Conservation (phyloP, 2,113 vertebrate genomes). For the Limnothrissa miodon region DNA sequence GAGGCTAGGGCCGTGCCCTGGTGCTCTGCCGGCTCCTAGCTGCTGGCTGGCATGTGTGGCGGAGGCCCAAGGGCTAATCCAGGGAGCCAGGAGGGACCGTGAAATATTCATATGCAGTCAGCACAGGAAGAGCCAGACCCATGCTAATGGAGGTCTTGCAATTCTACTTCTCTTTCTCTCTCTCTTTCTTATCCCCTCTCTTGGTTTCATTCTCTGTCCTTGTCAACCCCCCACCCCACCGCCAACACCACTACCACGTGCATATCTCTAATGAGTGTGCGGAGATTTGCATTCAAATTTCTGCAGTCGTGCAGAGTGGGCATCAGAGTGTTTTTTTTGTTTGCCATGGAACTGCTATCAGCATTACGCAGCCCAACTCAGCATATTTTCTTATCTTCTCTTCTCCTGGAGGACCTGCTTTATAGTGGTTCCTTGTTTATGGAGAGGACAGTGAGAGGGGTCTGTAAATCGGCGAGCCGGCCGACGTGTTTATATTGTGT, state of each 20-base stretch:
- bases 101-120: background rate
- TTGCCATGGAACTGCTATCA: background rate
- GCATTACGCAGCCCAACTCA: background rate
- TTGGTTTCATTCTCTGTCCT: background rate
- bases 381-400: conserved; percentile 5
- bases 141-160: background rate
- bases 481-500: background rate
- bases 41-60: background rate
- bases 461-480: background rate
- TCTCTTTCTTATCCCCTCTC: background rate
- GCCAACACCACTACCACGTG: background rate
- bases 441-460: background rate
- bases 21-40: background rate
- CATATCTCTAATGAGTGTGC: background rate
- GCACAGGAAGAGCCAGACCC: background rate
- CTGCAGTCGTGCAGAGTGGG: background rate
- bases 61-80: background rate
- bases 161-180: conserved; percentile 15
- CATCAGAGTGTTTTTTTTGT: background rate
- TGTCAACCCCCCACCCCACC: background rate
- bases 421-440: background rate
- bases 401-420: background rate
- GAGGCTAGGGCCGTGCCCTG: background rate
- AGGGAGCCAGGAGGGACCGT: conserved; percentile 24
- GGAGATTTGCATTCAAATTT: background rate